Evolutionary conservation across 2,888 invertebrate genomes (phyloP).

Genomic region (Chrysomela aeneicollis): DNA sequence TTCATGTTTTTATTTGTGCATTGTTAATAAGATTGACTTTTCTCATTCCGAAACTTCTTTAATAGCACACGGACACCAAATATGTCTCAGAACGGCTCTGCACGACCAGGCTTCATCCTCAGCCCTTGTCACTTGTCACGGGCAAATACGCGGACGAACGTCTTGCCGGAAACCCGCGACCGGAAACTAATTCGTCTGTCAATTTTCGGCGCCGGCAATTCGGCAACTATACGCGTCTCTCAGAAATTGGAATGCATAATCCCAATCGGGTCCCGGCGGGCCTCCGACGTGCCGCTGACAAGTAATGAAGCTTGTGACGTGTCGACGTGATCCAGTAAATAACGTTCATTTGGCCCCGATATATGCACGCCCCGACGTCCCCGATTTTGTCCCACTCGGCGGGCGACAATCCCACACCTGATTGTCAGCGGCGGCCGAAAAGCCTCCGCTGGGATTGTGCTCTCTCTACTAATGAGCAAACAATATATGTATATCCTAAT

Average conservation of each 20-base stretch:
- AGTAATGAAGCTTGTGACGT: slow-evolving; percentile 57
- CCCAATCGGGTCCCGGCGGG: slow-evolving; percentile 54
- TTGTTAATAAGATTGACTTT: no score
- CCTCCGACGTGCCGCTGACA: slow-evolving; percentile 54
- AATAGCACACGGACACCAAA: no score
- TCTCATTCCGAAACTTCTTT: no score
- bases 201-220: slow-evolving; percentile 27
- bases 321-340: slow-evolving; percentile 56
- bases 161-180: slow-evolving; percentile 16
- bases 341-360: slow-evolving; percentile 53
- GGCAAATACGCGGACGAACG: not conserved
- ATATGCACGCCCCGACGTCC: slow-evolving; percentile 44
- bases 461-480: no score
- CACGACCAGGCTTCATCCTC: no score
- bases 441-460: no score
- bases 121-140: not conserved
- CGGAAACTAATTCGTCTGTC: slow-evolving; percentile 35
- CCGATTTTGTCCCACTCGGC: slow-evolving; percentile 26
- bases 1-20: no score
- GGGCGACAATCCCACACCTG: not conserved
- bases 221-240: slow-evolving; percentile 17
- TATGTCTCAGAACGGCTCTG: no score
- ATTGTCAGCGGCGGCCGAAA: not conserved
- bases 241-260: slow-evolving; percentile 52
- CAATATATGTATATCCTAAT: no score